Evolutionary conservation across 2,113 vertebrate species (phyloP), one percentile per base, ranked within the genome.

Genomic region (Heterotis niloticus): DNA sequence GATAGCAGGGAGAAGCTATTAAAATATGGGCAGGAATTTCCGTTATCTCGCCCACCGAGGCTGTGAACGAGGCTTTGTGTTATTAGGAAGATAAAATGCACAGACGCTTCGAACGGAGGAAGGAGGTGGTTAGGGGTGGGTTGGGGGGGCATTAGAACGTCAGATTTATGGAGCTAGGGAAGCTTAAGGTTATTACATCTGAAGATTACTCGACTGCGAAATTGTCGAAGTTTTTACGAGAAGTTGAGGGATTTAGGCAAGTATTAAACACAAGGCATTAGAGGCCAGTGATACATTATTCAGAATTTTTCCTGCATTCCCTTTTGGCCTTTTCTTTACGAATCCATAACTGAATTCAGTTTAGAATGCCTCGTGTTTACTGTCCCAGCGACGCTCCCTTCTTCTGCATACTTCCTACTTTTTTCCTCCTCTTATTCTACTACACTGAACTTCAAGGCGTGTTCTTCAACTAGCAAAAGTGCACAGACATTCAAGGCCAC

Each of bases 1-100:
- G 93, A 95, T 94, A 95, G 92, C 91, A 88, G 88, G 88, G 89
- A 89, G 87, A 93, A 93, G 93, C 93, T 95, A 94, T 94, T 95
- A 94, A 95, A 95, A 94, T 92, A 93, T 91, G 89, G 89, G 90
- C 87, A 87, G 90, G 87, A 90, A 88, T 88, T 91, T 90, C 83
- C 88, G 84, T 90, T 87, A 91, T 91, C 88, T 83, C 86, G 86
- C 89, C 90, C 81, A 85, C 84, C 78, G 87, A 92, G 91, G 85
- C 88, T 90, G 90, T 89, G 87, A 84, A 87, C 88, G 84, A 88
- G 81, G 89, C 90, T 91, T 94, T 94, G 91, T 93, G 90, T 93
- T 91, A 91, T 92, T 90, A 92, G 92, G 88, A 88, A 94, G 93
- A 94, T 94, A 95, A 94, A 93, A 92, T 87, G 90, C 91, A 87